Conservation (phyloP, 2,888 invertebrate genomes). For the Noctua janthina region DNA sequence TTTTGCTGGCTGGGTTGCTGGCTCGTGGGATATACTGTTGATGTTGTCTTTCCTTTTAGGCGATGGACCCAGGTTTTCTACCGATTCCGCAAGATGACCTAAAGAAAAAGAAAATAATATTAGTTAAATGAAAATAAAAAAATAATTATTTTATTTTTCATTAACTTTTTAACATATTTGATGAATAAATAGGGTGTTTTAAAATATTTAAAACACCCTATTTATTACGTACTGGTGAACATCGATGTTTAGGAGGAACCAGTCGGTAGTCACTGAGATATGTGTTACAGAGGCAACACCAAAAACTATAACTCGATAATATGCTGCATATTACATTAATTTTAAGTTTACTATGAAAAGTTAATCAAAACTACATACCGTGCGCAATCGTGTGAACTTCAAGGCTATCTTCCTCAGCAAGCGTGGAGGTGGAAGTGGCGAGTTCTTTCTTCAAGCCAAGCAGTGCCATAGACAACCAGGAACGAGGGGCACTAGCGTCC, state of each 20-base stretch:
- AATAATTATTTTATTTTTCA: neutral
- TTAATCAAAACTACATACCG: constrained; percentile 70
- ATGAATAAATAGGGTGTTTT: neutral
- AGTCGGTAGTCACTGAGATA: neutral
- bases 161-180: neutral
- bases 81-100: constrained; percentile 85
- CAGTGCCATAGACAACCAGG: constrained; percentile 92
- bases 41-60: constrained; percentile 75
- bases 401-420: constrained; percentile 91
- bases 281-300: neutral
- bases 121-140: neutral
- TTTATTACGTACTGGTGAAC: neutral
- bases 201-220: neutral
- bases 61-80: constrained; percentile 86
- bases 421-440: constrained; percentile 89
- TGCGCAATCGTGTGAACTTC: constrained; percentile 77
- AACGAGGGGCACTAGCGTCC: constrained; percentile 81
- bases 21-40: constrained; percentile 62
- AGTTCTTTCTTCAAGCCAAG: constrained; percentile 92
- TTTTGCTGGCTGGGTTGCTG: constrained; percentile 76
- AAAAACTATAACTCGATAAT: neutral
- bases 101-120: constrained; percentile 30
- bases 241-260: neutral
- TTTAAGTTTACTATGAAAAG: neutral
- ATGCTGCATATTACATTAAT: neutral